A percentile compares a stretch with the other conserved stretches of the same genome.
Evolutionary conservation across 2,797 vertebrate species (phyloP).

Genomic region (Taeniopygia guttata): DNA sequence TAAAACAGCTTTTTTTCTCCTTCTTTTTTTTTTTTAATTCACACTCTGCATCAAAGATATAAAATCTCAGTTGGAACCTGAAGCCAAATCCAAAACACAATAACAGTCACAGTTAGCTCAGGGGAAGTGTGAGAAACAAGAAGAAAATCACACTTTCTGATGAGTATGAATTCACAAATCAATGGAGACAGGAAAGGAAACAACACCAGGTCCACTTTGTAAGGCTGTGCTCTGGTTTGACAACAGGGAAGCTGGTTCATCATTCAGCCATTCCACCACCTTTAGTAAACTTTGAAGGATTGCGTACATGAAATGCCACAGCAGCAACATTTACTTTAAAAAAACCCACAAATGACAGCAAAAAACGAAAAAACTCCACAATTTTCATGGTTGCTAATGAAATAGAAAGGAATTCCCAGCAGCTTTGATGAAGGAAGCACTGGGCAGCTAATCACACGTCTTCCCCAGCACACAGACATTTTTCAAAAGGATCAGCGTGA

Average conservation of each 20-base stretch:
- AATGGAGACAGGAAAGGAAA: background rate
- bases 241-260: background rate
- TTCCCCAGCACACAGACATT: background rate
- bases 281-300: background rate
- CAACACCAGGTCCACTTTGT: background rate
- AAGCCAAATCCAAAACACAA: slow-evolving; percentile 13
- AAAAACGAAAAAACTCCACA: background rate
- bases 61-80: background rate
- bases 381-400: background rate
- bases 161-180: slow-evolving; percentile 2
- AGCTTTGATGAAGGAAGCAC: background rate
- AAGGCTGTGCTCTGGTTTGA: background rate
- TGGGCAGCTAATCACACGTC: background rate
- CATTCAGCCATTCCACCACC: background rate
- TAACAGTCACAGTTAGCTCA: background rate
- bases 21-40: background rate
- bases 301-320: background rate
- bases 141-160: background rate
- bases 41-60: background rate
- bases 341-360: fast-evolving
- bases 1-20: background rate
- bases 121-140: background rate
- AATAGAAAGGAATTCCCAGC: background rate
- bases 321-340: background rate
- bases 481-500: background rate